Base-by-base conservation (phyloP, 2,797 vertebrate genomes). In the Ceryle rudis region DNA sequence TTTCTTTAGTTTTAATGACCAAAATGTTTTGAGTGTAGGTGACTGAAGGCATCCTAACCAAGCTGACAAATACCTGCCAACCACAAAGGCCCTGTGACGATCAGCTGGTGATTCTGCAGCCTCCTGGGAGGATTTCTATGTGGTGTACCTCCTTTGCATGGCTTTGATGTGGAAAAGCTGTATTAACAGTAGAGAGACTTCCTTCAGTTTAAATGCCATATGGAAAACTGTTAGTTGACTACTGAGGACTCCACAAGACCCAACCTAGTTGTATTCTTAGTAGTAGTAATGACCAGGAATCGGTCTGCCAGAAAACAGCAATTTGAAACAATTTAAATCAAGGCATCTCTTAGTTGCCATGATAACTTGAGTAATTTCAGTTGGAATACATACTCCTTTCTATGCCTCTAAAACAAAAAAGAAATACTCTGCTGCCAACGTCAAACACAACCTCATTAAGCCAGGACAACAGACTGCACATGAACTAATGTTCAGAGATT, bases 141-240 rank as follows among this genome's bases (percentile, higher is more conserved):
- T 22, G 35, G 55, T 77, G 81, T 41, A 65, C 51, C 61, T 88
- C 58, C 69, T 1, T 1, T 16, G 66, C 0, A 0, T n/a, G 10
- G 11, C 73, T 94, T 83, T 92, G 70, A 81, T 62, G 62, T 74
- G 41, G 47, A 84, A 94, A 88, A 88, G 11, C 23, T 83, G 57
- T 61, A 26, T 42, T 65, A 75, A 19, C 14, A 81, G 54, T 28
- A 75, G 18, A 57, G 37, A 79, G 31, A 57, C 10, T 81, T 60
- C 7, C 37, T 81, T 54, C 25, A 35, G 69, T 42, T 81, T 58
- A 69, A 72, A 94, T 31, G 13, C 12, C 1, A 2, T 3, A 44
- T 11, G 28, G 65, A 89, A 79, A 44, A 17, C 5, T 94, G 65
- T 65, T 15, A 55, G 42, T 28, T 69, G 62, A 42, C 72, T 83